A percentile compares a stretch with the other conserved stretches of the same genome.
phyloP scores from a whole-genome alignment of 2,888 invertebrate species.

The Melinaea marsaeus region DNA sequence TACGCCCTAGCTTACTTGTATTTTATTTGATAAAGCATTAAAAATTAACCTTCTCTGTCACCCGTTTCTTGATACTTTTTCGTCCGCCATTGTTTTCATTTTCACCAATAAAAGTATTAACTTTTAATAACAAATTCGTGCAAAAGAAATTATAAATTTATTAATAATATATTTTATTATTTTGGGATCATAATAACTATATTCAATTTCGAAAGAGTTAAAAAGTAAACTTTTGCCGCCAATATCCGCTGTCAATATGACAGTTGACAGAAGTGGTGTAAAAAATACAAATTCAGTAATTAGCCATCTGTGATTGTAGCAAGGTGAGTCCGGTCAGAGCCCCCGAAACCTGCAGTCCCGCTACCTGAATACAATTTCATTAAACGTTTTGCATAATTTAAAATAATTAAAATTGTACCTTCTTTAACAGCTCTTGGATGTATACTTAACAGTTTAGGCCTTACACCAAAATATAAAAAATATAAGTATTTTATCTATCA shows the following conservation, averaged over 20 bases:
- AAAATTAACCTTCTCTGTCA: too few species aligned
- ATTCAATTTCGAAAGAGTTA: background rate
- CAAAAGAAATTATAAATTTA: too few species aligned
- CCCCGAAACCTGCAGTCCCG: slow-evolving; percentile 1
- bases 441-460: too few species aligned
- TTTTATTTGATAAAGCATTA: too few species aligned
- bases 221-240: background rate
- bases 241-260: slow-evolving; percentile 15
- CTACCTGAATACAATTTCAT: background rate
- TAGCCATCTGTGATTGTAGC: slow-evolving; percentile 20
- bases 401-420: background rate
- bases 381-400: slow-evolving; percentile 1
- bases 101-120: too few species aligned
- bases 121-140: too few species aligned
- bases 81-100: too few species aligned
- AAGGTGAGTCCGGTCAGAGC: slow-evolving; percentile 19
- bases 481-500: too few species aligned
- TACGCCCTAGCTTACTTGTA: background rate
- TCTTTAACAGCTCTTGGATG: background rate
- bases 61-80: too few species aligned
- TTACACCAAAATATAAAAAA: too few species aligned
- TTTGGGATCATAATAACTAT: background rate
- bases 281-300: slow-evolving; percentile 7
- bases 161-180: background rate
- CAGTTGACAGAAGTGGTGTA: slow-evolving; percentile 11